These are phyloP conservation scores for Acanthacorydalis orientalis DNA, from an alignment of 2,888 invertebrate species.

Conservation along the genomic window DNA sequence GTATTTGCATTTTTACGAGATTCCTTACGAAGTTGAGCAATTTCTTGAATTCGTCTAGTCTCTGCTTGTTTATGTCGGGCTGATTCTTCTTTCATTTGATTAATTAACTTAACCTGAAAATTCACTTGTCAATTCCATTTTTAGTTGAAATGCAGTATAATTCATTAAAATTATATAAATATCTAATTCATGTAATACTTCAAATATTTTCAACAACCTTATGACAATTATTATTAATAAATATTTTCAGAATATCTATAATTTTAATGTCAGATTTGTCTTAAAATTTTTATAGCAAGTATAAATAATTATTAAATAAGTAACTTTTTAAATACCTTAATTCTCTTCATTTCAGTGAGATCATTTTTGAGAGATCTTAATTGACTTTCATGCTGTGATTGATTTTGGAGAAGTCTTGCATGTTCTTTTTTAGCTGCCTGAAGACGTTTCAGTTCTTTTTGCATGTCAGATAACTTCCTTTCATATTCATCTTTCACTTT, in stretches of 20 bases:
- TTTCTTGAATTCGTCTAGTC: conserved; percentile 60
- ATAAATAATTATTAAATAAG: neutral
- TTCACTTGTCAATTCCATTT: neutral
- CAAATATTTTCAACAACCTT: too few species aligned
- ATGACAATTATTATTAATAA: too few species aligned
- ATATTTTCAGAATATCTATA: too few species aligned
- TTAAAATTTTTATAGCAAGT: neutral
- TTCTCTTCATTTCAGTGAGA: conserved; percentile 63
- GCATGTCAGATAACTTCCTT: conserved; percentile 64
- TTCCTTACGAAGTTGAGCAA: conserved; percentile 81
- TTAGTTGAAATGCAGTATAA: neutral
- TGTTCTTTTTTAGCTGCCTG: conserved; percentile 83
- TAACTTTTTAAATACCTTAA: conserved; percentile 40
- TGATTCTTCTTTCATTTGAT: conserved; percentile 85
- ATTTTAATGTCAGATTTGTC: too few species aligned
- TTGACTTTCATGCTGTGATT: conserved; percentile 60
- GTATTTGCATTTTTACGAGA: conserved; percentile 73
- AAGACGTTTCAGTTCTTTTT: conserved; percentile 67
- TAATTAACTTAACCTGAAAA: conserved; percentile 58
- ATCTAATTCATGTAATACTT: too few species aligned
- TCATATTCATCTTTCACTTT: conserved; percentile 83
- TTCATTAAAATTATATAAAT: too few species aligned
- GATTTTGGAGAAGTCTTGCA: conserved; percentile 63
- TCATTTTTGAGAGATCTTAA: conserved; percentile 55
- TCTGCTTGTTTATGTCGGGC: conserved; percentile 74